These are phyloP conservation scores for Drosophila biarmipes DNA, from an alignment of 1,140 invertebrate species.

Conservation along the genomic window DNA sequence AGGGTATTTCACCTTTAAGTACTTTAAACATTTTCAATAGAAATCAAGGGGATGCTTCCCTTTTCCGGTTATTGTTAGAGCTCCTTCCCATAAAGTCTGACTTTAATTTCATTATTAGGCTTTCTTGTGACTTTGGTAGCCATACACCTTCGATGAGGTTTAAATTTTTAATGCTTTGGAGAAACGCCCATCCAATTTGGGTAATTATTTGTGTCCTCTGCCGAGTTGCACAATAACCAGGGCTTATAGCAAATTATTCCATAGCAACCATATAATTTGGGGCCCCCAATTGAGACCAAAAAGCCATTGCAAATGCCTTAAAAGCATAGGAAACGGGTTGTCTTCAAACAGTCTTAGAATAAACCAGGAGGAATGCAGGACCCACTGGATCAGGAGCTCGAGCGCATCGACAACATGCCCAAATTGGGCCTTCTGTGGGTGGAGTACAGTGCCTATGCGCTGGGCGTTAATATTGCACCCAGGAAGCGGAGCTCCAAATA, in stretches of 20 bases:
- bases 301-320: constrained; percentile 45
- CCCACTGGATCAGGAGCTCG: constrained; percentile 52
- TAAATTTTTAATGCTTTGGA: constrained; percentile 67
- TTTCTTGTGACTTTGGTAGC: background rate
- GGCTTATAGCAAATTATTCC: constrained; percentile 51
- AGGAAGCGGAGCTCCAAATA: constrained; percentile 58
- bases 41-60: background rate
- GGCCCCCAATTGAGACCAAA: constrained; percentile 48
- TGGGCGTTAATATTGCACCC: constrained; percentile 65
- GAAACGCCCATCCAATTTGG: constrained; percentile 50
- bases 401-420: constrained; percentile 51
- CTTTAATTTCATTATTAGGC: constrained; percentile 17
- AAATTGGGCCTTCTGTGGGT: constrained; percentile 63
- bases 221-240: constrained; percentile 58
- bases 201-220: constrained; percentile 45
- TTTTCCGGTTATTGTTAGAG: background rate
- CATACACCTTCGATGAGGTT: constrained; percentile 14
- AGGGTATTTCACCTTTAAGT: background rate
- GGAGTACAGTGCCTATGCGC: constrained; percentile 55
- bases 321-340: constrained; percentile 9
- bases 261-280: constrained; percentile 68
- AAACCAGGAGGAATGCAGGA: constrained; percentile 48
- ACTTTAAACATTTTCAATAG: background rate
- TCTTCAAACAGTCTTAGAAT: constrained; percentile 34
- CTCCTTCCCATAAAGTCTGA: background rate